Evolutionary conservation across 2,113 vertebrate species (phyloP).

Genomic region (Xiphophorus hellerii): DNA sequence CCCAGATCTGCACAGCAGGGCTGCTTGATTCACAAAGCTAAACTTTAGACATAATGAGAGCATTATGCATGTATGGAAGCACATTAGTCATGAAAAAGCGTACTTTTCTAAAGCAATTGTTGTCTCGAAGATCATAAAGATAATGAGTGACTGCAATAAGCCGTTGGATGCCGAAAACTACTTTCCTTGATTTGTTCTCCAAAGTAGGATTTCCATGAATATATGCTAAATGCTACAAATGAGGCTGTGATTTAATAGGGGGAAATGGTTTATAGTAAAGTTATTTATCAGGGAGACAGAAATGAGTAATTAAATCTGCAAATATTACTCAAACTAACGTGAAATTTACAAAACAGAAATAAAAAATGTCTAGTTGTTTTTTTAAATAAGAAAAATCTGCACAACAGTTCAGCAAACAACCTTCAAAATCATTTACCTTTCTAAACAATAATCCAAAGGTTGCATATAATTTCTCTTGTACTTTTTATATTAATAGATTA

Average conservation of each 20-base stretch:
- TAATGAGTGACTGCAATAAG: conserved; percentile 21
- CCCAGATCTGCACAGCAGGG: conserved; percentile 32
- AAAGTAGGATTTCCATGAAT: background rate
- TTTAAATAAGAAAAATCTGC: too few relatives aligned
- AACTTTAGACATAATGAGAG: conserved; percentile 4
- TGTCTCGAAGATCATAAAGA: conserved; percentile 27
- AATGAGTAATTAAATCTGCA: background rate
- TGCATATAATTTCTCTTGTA: too few relatives aligned
- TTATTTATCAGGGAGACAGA: background rate
- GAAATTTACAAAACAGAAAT: too few relatives aligned
- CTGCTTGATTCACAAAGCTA: background rate
- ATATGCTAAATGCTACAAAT: background rate
- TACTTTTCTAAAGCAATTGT: background rate
- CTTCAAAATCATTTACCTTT: too few relatives aligned
- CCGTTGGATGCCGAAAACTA: conserved; percentile 12
- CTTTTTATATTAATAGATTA: too few relatives aligned
- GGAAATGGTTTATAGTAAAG: background rate
- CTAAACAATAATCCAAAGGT: too few relatives aligned
- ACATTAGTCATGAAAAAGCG: conserved; percentile 36
- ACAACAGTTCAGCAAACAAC: too few relatives aligned
- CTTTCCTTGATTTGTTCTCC: background rate
- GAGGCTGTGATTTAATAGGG: background rate
- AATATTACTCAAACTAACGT: too few relatives aligned
- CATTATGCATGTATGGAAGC: background rate
- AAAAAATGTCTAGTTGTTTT: too few relatives aligned